Percentiles rank a stretch among this genome's conserved stretches.
phyloP scores from a whole-genome alignment of 2,797 vertebrate genomes.

The Sarcophilus harrisii region DNA sequence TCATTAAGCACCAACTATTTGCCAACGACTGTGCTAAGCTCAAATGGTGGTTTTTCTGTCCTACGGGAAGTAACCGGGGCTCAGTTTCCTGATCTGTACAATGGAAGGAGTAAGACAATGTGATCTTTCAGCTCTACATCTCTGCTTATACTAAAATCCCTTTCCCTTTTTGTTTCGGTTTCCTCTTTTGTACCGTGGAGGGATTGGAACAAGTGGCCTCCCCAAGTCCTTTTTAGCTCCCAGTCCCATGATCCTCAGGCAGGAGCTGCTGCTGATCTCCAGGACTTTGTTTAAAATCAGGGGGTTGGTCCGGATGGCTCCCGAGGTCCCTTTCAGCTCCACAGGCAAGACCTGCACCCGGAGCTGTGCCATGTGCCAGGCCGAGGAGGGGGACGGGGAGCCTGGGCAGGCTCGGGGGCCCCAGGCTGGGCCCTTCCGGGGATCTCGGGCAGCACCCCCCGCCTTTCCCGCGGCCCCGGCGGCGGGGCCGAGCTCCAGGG shows the following conservation, averaged over 20 bases:
- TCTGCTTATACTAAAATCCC: background rate
- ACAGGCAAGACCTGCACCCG: background rate
- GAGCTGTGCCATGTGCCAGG: background rate
- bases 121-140: background rate
- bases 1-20: background rate
- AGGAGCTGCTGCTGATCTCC: background rate
- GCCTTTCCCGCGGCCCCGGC: fast-evolving
- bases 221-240: background rate
- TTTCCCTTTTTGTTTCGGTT: background rate
- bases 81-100: background rate
- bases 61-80: background rate
- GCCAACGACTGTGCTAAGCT: background rate
- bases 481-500: background rate
- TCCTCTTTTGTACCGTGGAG: background rate
- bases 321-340: background rate
- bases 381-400: too few species aligned
- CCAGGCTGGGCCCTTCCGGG: too few species aligned
- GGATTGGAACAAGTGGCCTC: background rate
- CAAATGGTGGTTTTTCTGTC: background rate
- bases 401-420: too few species aligned
- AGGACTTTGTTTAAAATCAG: background rate
- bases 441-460: background rate
- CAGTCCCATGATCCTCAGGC: background rate
- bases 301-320: background rate
- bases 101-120: background rate